Conservation (phyloP, 2,888 invertebrate genomes). For the Apamea epomidion region DNA sequence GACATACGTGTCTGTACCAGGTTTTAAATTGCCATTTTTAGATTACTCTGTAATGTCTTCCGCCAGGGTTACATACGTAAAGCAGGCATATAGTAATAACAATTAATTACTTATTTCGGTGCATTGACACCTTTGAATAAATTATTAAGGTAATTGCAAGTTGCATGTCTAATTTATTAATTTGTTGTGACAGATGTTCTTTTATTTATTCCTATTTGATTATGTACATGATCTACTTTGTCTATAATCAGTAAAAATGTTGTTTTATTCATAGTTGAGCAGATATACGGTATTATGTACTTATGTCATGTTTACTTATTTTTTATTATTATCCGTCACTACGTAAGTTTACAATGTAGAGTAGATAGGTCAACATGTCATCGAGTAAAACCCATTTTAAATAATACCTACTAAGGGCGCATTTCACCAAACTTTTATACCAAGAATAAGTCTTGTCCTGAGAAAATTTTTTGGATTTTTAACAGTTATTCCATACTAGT, state of each 20-base stretch:
- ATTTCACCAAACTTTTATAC: too few relatives aligned
- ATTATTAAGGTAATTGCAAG: neutral
- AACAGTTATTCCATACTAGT: too few relatives aligned
- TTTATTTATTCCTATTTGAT: neutral
- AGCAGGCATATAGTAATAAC: constrained; percentile 2
- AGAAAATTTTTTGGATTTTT: too few relatives aligned
- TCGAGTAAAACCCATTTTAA: neutral
- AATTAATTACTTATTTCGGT: constrained; percentile 14
- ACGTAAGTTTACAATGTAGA: neutral
- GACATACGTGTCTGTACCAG: constrained; percentile 22
- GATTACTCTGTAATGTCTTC: constrained; percentile 18
- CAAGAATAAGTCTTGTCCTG: too few relatives aligned
- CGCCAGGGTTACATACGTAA: neutral
- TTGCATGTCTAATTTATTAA: neutral
- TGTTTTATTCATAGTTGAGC: neutral
- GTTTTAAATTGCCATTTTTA: constrained; percentile 37
- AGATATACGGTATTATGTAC: neutral
- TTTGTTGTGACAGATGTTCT: constrained; percentile 23
- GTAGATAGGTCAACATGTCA: neutral
- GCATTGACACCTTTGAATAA: constrained; percentile 34
- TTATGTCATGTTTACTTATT: neutral
- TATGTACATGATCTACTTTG: constrained; percentile 2
- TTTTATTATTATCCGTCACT: neutral
- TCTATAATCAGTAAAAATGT: neutral
- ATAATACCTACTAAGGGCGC: neutral